phyloP scores from a whole-genome alignment of 2,797 vertebrate species.

The Neosilurus mollespiculum region DNA sequence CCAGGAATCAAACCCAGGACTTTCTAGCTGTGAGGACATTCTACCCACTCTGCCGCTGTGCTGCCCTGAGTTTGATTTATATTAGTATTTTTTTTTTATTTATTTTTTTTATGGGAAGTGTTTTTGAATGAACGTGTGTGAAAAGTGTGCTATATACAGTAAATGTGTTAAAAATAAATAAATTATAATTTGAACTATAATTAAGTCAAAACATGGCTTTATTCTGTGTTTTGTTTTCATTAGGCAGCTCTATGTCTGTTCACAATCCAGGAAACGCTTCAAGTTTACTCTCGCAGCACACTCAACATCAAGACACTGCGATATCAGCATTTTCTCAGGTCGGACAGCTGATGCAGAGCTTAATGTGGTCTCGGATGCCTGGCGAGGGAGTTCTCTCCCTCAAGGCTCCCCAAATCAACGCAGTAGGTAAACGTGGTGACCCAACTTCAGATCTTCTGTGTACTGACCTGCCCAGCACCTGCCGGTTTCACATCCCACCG shows the following conservation, averaged over 20 bases:
- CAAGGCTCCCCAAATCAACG: slow-evolving; percentile 63
- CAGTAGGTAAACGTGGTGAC: slow-evolving; percentile 65
- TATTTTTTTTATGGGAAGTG: too few species aligned
- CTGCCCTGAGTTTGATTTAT: too few species aligned
- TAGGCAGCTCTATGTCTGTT: slow-evolving; percentile 69
- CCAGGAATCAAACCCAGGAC: too few species aligned
- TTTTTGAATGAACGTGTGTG: too few species aligned
- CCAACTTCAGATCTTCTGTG: slow-evolving; percentile 69
- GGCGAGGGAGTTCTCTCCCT: slow-evolving; percentile 64
- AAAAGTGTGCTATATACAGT: too few species aligned
- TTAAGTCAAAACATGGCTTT: too few species aligned
- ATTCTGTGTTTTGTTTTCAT: not conserved
- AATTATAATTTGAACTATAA: too few species aligned
- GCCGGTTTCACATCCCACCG: slow-evolving; percentile 70
- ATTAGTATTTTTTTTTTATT: too few species aligned
- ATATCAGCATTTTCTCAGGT: slow-evolving; percentile 64
- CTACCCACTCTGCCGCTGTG: too few species aligned
- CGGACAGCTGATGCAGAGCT: slow-evolving; percentile 63
- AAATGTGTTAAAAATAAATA: too few species aligned
- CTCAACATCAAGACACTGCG: slow-evolving; percentile 25
- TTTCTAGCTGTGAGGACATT: too few species aligned
- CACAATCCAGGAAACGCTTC: slow-evolving; percentile 46
- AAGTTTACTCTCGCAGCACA: not conserved
- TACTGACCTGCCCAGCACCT: slow-evolving; percentile 43
- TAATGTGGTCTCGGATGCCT: slow-evolving; percentile 62